phyloP scores from a whole-genome alignment of 2,797 vertebrate species.

The Notamacropus eugenii region DNA sequence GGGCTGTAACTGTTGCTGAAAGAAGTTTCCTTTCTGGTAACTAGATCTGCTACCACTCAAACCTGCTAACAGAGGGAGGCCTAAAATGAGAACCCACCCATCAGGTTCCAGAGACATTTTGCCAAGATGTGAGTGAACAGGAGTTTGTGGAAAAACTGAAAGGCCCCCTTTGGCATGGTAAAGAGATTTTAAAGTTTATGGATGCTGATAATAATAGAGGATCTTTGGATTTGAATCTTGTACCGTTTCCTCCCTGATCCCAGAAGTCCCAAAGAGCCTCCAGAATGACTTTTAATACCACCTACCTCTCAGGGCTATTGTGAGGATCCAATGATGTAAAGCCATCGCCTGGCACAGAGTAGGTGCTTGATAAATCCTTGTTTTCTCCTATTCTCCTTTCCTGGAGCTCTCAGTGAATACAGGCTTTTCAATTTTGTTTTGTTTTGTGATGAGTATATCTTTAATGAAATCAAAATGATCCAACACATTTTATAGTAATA shows the following conservation, averaged over 20 bases:
- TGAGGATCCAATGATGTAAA: background rate
- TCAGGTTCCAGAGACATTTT: constrained; percentile 54
- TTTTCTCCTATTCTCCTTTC: background rate
- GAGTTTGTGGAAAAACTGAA: constrained; percentile 34
- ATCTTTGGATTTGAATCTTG: constrained; percentile 21
- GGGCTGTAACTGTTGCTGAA: constrained; percentile 51
- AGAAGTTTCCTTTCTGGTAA: constrained; percentile 56
- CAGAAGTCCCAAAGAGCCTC: background rate
- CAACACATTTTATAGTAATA: background rate
- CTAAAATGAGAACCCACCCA: constrained; percentile 64
- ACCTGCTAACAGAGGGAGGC: constrained; percentile 50
- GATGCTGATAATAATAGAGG: background rate
- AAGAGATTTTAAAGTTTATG: background rate
- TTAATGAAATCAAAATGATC: constrained; percentile 40
- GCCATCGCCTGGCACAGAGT: background rate
- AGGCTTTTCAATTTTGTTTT: background rate
- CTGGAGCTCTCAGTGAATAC: background rate
- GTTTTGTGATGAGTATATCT: background rate
- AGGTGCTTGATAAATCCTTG: background rate
- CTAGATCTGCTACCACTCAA: constrained; percentile 50
- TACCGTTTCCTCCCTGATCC: background rate
- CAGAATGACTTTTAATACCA: background rate
- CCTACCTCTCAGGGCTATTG: background rate
- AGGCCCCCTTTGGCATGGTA: accelerated
- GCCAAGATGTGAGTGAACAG: constrained; percentile 34